Evolutionary conservation across 2,888 invertebrate species (phyloP).

Genomic region (Drosophila neutralis): DNA sequence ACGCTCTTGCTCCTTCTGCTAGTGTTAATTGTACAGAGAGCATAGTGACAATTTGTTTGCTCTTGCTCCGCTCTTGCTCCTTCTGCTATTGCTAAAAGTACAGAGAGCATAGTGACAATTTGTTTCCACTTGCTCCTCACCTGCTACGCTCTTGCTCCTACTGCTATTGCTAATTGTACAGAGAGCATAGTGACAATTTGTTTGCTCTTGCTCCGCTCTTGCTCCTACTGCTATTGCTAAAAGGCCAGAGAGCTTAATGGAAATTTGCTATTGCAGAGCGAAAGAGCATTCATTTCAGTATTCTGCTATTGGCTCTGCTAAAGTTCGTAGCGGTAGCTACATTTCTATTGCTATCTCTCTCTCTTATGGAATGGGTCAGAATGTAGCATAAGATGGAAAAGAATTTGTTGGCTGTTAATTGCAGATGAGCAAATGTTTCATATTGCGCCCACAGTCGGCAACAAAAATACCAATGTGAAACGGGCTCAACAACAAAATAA

Average conservation of each 20-base stretch:
- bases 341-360: background rate
- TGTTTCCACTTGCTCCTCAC: too few species aligned
- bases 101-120: too few species aligned
- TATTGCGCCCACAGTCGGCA: conserved; percentile 28
- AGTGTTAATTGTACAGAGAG: background rate
- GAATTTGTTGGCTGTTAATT: conserved; percentile 42
- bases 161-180: too few species aligned
- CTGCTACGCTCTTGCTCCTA: too few species aligned
- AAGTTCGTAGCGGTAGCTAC: background rate
- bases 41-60: background rate
- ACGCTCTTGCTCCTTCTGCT: too few species aligned
- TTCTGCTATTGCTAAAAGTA: too few species aligned
- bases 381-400: conserved; percentile 4
- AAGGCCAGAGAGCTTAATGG: too few species aligned
- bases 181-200: too few species aligned
- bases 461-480: conserved; percentile 18
- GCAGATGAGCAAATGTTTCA: conserved; percentile 40
- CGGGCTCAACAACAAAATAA: conserved; percentile 24
- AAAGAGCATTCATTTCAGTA: background rate
- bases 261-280: background rate
- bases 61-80: background rate
- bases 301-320: background rate
- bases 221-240: too few species aligned
- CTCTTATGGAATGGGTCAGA: background rate
- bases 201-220: too few species aligned